These are phyloP conservation scores for Amiota mariae DNA, from an alignment of 2,888 invertebrate species.

Conservation along the genomic window DNA sequence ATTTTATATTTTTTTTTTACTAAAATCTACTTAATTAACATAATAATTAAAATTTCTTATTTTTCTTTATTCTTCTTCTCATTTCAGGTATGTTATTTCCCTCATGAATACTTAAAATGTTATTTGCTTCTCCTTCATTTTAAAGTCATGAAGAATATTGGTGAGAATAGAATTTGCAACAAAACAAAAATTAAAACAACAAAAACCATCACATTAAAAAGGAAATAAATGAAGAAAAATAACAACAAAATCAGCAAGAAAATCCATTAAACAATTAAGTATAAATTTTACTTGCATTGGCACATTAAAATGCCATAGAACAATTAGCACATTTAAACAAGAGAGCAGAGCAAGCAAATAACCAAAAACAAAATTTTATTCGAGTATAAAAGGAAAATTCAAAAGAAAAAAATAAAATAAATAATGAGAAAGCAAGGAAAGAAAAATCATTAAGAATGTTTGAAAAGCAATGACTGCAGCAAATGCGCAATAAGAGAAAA, in stretches of 20 bases:
- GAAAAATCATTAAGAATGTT: slow-evolving; percentile 35
- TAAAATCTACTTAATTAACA: too few relatives aligned
- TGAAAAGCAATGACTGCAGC: slow-evolving; percentile 34
- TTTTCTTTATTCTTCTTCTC: not conserved
- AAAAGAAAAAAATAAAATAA: slow-evolving; percentile 7
- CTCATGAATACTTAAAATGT: not conserved
- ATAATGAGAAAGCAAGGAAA: slow-evolving; percentile 23
- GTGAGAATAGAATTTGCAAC: slow-evolving; percentile 5
- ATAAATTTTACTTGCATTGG: slow-evolving; percentile 7
- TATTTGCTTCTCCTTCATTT: not conserved
- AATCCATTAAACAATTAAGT: slow-evolving; percentile 29
- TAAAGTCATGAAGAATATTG: not conserved
- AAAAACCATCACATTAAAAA: not conserved
- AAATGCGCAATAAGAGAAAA: slow-evolving; percentile 21
- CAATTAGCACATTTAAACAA: slow-evolving; percentile 21
- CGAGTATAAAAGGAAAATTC: not conserved
- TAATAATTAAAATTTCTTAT: too few relatives aligned
- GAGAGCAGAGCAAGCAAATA: too few relatives aligned
- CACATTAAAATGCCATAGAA: slow-evolving; percentile 27
- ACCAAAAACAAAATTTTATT: not conserved
- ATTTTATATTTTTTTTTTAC: too few relatives aligned
- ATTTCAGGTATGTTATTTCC: slow-evolving; percentile 14
- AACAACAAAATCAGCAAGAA: slow-evolving; percentile 8
- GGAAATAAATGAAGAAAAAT: slow-evolving; percentile 1
- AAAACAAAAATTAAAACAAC: not conserved